These are phyloP conservation scores for Anastatus disparis DNA, from an alignment of 1,140 invertebrate genomes.

Conservation along the genomic window DNA sequence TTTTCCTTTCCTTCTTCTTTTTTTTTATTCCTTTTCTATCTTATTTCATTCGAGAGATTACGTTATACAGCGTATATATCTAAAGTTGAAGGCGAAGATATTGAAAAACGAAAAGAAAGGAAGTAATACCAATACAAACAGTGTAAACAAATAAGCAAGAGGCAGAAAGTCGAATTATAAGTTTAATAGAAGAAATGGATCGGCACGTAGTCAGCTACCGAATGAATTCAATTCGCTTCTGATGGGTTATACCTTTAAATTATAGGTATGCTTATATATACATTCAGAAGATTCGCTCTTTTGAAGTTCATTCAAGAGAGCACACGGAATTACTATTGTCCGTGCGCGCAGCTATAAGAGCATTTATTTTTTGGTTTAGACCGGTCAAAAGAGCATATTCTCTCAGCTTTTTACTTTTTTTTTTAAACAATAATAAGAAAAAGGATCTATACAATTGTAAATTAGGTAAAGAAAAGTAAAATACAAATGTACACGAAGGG, in stretches of 20 bases:
- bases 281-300: too few relatives aligned
- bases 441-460: background rate
- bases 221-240: slow-evolving; percentile 12
- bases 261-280: background rate
- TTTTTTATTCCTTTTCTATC: too few relatives aligned
- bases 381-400: too few relatives aligned
- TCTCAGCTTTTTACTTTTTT: too few relatives aligned
- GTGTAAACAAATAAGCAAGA: background rate
- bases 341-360: background rate
- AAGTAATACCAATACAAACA: background rate
- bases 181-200: slow-evolving; percentile 8
- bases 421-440: too few relatives aligned
- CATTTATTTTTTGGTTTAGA: too few relatives aligned
- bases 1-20: background rate
- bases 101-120: background rate
- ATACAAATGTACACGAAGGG: background rate
- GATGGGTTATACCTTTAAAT: background rate
- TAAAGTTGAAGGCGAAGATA: background rate
- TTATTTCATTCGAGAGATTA: slow-evolving; percentile 1
- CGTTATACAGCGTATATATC: too few relatives aligned
- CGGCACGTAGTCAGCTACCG: background rate
- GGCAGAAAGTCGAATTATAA: background rate
- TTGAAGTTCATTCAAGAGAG: too few relatives aligned
- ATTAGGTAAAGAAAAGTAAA: background rate
- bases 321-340: background rate